Evolutionary conservation across 2,888 invertebrate species (phyloP).

Genomic region (Dromius quadrimaculatus): DNA sequence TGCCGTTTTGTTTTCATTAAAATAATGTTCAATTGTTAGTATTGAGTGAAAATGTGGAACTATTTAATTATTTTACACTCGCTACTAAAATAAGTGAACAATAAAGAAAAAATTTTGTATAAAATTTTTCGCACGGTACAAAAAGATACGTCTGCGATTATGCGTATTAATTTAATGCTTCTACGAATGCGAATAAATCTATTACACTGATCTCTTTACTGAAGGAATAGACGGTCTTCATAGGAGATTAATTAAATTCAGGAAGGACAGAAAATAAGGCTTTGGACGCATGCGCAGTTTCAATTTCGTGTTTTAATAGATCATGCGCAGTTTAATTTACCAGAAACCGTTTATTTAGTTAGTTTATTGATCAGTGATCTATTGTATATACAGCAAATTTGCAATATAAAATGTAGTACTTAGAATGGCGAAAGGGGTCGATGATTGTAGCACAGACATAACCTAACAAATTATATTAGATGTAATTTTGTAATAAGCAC

Average conservation of each 20-base stretch:
- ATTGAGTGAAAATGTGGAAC: slow-evolving; percentile 36
- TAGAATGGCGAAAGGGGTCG: slow-evolving; percentile 36
- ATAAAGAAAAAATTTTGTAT: slow-evolving; percentile 9
- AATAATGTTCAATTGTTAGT: slow-evolving; percentile 15
- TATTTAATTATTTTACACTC: slow-evolving; percentile 32
- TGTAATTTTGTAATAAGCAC: slow-evolving; percentile 47
- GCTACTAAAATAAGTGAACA: slow-evolving; percentile 32
- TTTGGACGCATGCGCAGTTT: too few relatives aligned
- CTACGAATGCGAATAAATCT: slow-evolving; percentile 23
- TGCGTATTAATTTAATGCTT: slow-evolving; percentile 11
- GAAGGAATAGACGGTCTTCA: too few relatives aligned
- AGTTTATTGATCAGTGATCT: too few relatives aligned
- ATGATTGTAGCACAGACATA: slow-evolving; percentile 42
- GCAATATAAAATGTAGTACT: slow-evolving; percentile 46
- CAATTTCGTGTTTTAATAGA: too few relatives aligned
- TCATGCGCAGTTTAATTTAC: too few relatives aligned
- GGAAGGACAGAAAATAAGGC: too few relatives aligned
- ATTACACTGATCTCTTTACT: too few relatives aligned
- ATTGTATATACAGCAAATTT: slow-evolving; percentile 36
- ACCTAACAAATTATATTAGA: slow-evolving; percentile 44
- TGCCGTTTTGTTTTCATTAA: slow-evolving; percentile 11
- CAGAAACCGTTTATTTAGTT: too few relatives aligned
- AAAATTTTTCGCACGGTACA: slow-evolving; percentile 18
- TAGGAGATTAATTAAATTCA: too few relatives aligned
- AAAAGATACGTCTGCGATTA: slow-evolving; percentile 15